phyloP scores from a whole-genome alignment of 1,140 invertebrate genomes.

The Holcopasites calliopsidis region DNA sequence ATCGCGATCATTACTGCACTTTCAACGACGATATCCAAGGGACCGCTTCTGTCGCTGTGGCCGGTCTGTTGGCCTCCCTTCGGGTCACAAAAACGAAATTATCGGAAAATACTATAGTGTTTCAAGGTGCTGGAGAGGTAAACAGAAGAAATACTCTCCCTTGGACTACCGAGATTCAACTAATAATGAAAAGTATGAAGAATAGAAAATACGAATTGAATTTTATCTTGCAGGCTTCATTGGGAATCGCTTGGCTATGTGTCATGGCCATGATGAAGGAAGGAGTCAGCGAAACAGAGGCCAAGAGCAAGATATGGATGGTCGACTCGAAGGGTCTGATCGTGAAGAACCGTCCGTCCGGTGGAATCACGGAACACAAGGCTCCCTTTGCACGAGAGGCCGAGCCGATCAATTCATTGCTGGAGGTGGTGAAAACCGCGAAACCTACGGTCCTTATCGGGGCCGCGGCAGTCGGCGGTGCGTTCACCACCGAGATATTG shows the following conservation, averaged over 20 bases:
- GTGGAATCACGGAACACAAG: conserved; percentile 89
- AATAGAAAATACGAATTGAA: not conserved
- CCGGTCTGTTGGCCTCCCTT: conserved; percentile 92
- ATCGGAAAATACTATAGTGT: conserved; percentile 91
- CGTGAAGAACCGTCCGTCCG: conserved; percentile 87
- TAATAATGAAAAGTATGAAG: not conserved
- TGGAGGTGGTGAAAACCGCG: conserved; percentile 87
- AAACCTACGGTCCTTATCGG: conserved; percentile 94
- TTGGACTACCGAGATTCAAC: no score
- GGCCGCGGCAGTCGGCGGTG: conserved; percentile 89
- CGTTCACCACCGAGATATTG: conserved; percentile 92
- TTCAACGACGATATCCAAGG: conserved; percentile 99
- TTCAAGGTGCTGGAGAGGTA: conserved; percentile 95
- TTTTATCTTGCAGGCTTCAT: conserved; percentile 82
- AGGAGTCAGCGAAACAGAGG: conserved; percentile 86
- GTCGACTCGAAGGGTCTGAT: conserved; percentile 88
- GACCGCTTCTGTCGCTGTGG: conserved; percentile 93
- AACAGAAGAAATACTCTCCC: no score
- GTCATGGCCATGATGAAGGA: conserved; percentile 93
- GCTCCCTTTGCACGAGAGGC: conserved; percentile 87
- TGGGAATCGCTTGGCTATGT: conserved; percentile 93
- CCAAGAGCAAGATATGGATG: conserved; percentile 86
- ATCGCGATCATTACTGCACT: conserved; percentile 92
- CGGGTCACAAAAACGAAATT: conserved; percentile 88
- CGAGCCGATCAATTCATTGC: conserved; percentile 84